phyloP scores from a whole-genome alignment of 2,888 invertebrate genomes.

The Ennomos quercinarius region DNA sequence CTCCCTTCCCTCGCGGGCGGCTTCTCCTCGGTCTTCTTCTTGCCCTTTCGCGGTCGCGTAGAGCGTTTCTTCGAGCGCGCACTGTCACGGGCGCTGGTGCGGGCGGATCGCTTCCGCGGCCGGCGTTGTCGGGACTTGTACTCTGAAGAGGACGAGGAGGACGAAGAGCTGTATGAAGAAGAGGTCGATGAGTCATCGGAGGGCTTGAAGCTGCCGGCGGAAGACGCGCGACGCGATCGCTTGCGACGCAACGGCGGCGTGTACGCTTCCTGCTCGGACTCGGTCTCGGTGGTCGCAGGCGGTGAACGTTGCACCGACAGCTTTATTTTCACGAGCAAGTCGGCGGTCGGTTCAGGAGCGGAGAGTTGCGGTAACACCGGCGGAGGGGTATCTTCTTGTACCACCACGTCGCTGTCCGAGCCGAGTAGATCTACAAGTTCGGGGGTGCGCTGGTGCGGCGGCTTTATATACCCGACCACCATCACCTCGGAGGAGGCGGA shows the following conservation, averaged over 20 bases:
- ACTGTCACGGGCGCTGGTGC: slow-evolving; percentile 33
- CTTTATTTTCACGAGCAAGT: slow-evolving; percentile 42
- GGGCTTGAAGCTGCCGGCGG: not conserved
- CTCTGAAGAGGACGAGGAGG: too few relatives aligned
- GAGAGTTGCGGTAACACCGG: slow-evolving; percentile 41
- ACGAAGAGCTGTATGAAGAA: too few relatives aligned
- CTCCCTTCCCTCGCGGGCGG: slow-evolving; percentile 9
- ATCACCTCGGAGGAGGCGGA: slow-evolving; percentile 85
- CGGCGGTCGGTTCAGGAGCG: slow-evolving; percentile 48
- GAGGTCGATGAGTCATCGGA: too few relatives aligned
- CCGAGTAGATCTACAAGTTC: slow-evolving; percentile 86
- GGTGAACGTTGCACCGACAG: slow-evolving; percentile 23
- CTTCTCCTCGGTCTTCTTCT: slow-evolving; percentile 9
- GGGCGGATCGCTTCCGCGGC: slow-evolving; percentile 5
- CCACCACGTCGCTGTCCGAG: slow-evolving; percentile 82
- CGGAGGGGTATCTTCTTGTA: slow-evolving; percentile 55
- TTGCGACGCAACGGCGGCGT: too few relatives aligned
- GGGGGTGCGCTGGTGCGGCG: slow-evolving; percentile 88
- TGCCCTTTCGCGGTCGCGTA: not conserved
- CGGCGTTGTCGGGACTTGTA: slow-evolving; percentile 4
- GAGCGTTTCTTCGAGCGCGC: slow-evolving; percentile 21
- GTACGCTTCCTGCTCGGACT: slow-evolving; percentile 35
- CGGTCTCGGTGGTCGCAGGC: slow-evolving; percentile 1
- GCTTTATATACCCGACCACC: slow-evolving; percentile 88
- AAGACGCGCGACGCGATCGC: slow-evolving; percentile 33